Evolutionary conservation across 2,888 invertebrate species (phyloP), one percentile per base, ranked within the genome.

Genomic region (Drosophila basisetae): DNA sequence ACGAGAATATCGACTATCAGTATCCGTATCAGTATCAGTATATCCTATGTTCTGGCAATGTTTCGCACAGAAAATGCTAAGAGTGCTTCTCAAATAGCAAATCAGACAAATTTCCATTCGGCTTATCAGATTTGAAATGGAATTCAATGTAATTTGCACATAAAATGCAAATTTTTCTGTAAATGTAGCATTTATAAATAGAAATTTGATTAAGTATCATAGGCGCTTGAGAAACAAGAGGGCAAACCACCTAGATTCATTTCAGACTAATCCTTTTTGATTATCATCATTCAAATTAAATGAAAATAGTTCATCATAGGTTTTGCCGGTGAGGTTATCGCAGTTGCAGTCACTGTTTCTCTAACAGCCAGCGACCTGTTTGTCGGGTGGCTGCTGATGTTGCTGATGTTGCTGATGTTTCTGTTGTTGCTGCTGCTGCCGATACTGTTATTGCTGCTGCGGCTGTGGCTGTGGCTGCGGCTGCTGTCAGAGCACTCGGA

Each of bases 401-500:
- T 13, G 25, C 18, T 31, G n/a, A 63, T 62, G 72, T 41, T 56
- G 73, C 28, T 28, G 28, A 28, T 16, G 39, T n/a, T 16, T 18
- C 22, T 31, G 50, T n/a, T 50, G 47, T 47, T 47, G 49, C 18
- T 53, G 52, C 13, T 33, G 52, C n/a, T n/a, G 52, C 31, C 37
- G 41, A 33, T 33, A 33, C 59, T 33, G 33, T 7, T 50, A 61
- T 28, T 28, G 37, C n/a, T 33, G 76, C 18, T 37, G 35, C 39
- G n/a, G 39, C 28, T 64, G 73, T 58, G 18, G 56, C 54, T 4
- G 28, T 22, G 28, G 35, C 71, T 41, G 56, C 39, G 43, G 56
- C 72, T 58, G 83, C 85, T 82, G 79, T 85, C 90, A 86, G 84
- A 91, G 85, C 83, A 91, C 84, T 88, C 83, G 91, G 89, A 91